Evolutionary conservation across 2,797 vertebrate genomes (phyloP).

Genomic region (Cyprinodon diabolis): DNA sequence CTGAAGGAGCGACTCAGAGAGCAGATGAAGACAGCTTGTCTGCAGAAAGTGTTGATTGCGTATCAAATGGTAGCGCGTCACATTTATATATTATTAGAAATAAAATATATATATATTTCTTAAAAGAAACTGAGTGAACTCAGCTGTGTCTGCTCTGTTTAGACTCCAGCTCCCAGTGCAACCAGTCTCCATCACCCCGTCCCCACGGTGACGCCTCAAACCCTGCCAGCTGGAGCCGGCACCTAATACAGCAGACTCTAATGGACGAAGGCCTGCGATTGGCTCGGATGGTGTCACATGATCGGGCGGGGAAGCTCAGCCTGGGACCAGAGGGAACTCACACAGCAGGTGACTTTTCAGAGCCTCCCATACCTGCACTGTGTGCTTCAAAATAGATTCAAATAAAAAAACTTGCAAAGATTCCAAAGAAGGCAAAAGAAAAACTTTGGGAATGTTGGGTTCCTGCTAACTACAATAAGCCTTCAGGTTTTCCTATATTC

Average conservation of each 20-base stretch:
- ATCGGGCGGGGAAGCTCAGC: slow-evolving; percentile 86
- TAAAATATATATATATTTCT: slow-evolving; percentile 4
- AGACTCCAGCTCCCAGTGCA: slow-evolving; percentile 82
- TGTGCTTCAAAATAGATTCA: not conserved
- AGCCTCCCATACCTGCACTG: slow-evolving; percentile 30
- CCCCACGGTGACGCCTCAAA: slow-evolving; percentile 85
- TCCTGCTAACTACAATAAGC: not conserved
- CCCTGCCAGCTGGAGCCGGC: slow-evolving; percentile 91
- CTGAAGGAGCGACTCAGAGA: slow-evolving; percentile 79
- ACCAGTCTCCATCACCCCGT: slow-evolving; percentile 84
- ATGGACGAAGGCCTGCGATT: slow-evolving; percentile 97
- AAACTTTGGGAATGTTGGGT: not conserved
- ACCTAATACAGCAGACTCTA: slow-evolving; percentile 95
- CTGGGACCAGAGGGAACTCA: slow-evolving; percentile 85
- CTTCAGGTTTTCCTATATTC: not conserved
- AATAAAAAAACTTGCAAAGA: not conserved
- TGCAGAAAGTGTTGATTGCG: slow-evolving; percentile 89
- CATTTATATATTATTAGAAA: slow-evolving; percentile 1
- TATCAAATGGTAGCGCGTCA: slow-evolving; percentile 83
- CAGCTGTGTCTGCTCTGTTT: slow-evolving; percentile 62
- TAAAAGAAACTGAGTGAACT: slow-evolving; percentile 41
- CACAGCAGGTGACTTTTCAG: slow-evolving; percentile 84
- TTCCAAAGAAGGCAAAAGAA: slow-evolving; percentile 17
- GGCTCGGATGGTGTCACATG: slow-evolving; percentile 94
- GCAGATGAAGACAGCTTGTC: slow-evolving; percentile 91